phyloP scores from a whole-genome alignment of 1,140 invertebrate genomes.

The Oscheius sp. region DNA sequence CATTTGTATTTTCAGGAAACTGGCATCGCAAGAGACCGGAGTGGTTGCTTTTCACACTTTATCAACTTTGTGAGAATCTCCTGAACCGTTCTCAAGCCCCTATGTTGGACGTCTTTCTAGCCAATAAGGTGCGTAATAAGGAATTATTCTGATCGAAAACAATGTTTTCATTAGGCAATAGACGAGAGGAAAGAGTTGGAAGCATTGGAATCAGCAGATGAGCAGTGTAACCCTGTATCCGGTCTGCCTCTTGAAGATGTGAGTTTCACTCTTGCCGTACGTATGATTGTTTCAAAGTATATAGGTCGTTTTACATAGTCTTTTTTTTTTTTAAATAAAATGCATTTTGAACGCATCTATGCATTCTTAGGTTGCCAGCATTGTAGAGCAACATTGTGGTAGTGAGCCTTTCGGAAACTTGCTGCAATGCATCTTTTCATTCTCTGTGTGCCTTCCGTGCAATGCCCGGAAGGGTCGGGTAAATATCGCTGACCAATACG shows the following conservation, averaged over 20 bases:
- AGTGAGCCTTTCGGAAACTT: too few species aligned
- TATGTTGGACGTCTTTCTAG: slow-evolving; percentile 20
- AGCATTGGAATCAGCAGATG: slow-evolving; percentile 23
- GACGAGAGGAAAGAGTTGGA: slow-evolving; percentile 10
- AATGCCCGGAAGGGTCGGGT: too few species aligned
- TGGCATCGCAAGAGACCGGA: slow-evolving; percentile 26
- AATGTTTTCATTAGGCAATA: neutral
- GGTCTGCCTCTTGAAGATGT: slow-evolving; percentile 6
- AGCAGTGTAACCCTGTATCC: slow-evolving; percentile 29
- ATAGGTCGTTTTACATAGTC: too few species aligned
- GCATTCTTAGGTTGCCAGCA: neutral
- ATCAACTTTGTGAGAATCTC: slow-evolving; percentile 31
- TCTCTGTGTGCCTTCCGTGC: too few species aligned
- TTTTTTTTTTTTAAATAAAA: neutral
- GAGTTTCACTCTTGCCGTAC: too few species aligned
- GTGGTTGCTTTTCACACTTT: slow-evolving; percentile 24
- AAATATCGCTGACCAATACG: neutral
- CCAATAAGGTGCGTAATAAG: slow-evolving; percentile 5
- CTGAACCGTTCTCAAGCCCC: slow-evolving; percentile 7
- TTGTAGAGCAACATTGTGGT: too few species aligned
- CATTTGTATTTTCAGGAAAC: slow-evolving; percentile 12
- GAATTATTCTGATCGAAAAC: neutral
- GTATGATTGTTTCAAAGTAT: too few species aligned
- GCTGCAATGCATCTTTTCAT: too few species aligned
- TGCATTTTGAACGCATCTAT: slow-evolving; percentile 3